Percentiles rank a stretch among this genome's conserved stretches.
Conservation (phyloP, 2,888 invertebrate species). For the Lasioglossum zephyrum region DNA sequence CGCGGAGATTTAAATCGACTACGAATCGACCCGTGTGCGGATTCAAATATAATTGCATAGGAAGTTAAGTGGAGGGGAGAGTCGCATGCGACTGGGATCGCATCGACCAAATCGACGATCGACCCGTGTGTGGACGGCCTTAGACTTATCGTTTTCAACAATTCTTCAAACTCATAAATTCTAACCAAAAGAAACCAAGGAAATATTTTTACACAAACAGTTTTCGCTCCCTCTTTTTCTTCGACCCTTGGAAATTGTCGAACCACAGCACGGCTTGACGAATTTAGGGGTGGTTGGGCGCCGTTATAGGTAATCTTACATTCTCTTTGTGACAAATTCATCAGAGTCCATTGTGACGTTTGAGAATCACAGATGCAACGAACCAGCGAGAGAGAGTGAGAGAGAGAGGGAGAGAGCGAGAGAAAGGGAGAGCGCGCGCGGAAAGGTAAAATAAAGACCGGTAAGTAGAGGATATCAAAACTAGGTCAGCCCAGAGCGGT, state of each 20-base stretch:
- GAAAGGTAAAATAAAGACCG: slow-evolving; percentile 53
- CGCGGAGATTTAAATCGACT: too few relatives aligned
- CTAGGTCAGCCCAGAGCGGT: slow-evolving; percentile 67
- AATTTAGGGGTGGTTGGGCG: not conserved
- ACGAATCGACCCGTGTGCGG: too few relatives aligned
- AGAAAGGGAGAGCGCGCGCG: slow-evolving; percentile 26
- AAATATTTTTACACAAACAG: not conserved
- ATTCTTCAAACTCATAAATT: not conserved
- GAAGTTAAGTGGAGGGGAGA: too few relatives aligned
- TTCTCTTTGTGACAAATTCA: slow-evolving; percentile 23
- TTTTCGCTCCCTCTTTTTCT: too few relatives aligned
- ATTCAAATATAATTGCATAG: too few relatives aligned
- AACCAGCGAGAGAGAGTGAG: slow-evolving; percentile 8
- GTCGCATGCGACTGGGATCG: too few relatives aligned
- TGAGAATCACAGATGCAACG: slow-evolving; percentile 33
- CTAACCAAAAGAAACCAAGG: not conserved
- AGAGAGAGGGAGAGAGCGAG: not conserved
- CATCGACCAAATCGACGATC: too few relatives aligned
- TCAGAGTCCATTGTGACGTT: slow-evolving; percentile 33
- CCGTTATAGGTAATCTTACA: not conserved
- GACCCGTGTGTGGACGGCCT: too few relatives aligned
- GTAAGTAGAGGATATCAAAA: slow-evolving; percentile 61
- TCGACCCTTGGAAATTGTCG: not conserved
- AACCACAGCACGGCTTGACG: not conserved
- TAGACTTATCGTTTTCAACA: not conserved